Base-by-base conservation (phyloP, 23 tunicate species). In the Trididemnum miniatum region DNA sequence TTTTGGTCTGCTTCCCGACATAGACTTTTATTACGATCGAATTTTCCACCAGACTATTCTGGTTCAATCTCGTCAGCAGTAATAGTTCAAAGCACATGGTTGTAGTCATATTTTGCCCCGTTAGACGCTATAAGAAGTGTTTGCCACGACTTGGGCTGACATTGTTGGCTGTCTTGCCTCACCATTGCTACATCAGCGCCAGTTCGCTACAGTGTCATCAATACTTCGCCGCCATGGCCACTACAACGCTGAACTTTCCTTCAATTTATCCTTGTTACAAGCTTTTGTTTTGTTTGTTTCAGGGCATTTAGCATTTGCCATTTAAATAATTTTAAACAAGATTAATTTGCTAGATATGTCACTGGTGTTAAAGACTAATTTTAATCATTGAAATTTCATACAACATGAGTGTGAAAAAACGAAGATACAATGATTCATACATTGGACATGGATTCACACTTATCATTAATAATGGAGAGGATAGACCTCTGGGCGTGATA, bases 321-420 rank as follows among this genome's bases (percentile, higher is more conserved):
- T 20, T 62, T 62, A 15, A 62, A 62, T 62, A 62, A 62, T 62
- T 62, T 62, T 69, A 69, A n/a, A n/a, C n/a, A n/a, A n/a, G n/a
- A n/a, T n/a, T n/a, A n/a, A n/a, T n/a, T n/a, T n/a, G n/a, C n/a
- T 69, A 69, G 69, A 62, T 23, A 62, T 23, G 20, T 69, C 76
- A 69, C 38, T 12, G 32, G 76, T 5, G 76, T 69, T 23, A 34
- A 69, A 69, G 32, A 69, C 38, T 69, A 69, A 69, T 69, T 69
- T 69, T 69, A 69, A 31, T 34, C 76, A 62, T 62, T 62, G 15
- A 33, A 69, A 34, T 69, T 34, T 69, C 32, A 69, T 38, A 32
- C 40, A 69, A 69, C 76, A 69, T 69, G 76, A 69, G 76, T 69
- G 76, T 69, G 38, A 69, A n/a, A n/a, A n/a, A n/a, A n/a, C n/a